Evolutionary conservation across 2,888 invertebrate genomes (phyloP).

Genomic region (Spisula subtruncata): DNA sequence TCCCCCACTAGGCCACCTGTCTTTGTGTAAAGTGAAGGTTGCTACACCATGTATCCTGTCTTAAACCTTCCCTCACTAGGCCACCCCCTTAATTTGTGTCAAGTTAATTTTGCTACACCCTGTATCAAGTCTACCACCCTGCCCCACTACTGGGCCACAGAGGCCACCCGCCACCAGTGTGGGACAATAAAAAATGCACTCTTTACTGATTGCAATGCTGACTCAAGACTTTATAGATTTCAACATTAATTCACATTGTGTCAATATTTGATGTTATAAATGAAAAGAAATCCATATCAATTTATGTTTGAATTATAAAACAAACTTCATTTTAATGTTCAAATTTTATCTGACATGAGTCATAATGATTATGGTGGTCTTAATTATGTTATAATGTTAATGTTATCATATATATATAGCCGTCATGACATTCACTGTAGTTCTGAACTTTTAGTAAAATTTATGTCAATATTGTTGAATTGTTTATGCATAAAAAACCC

Average conservation of each 20-base stretch:
- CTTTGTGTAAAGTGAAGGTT: too few relatives aligned
- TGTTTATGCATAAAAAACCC: background rate
- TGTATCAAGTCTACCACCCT: too few relatives aligned
- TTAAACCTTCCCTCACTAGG: too few relatives aligned
- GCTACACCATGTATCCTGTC: too few relatives aligned
- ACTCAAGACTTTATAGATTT: too few relatives aligned
- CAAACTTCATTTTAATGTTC: background rate
- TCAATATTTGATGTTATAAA: background rate
- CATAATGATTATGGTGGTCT: background rate
- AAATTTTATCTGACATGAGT: background rate
- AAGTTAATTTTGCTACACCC: too few relatives aligned
- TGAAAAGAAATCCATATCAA: background rate
- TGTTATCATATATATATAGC: background rate
- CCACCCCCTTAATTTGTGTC: too few relatives aligned
- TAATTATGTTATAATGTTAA: background rate
- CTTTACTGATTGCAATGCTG: too few relatives aligned
- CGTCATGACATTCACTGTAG: background rate
- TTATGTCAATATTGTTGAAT: constrained; percentile 1
- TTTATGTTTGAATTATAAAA: background rate
- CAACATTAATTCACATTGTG: background rate
- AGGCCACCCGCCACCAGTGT: too few relatives aligned
- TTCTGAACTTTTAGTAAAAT: background rate
- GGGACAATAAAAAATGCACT: too few relatives aligned
- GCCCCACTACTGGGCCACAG: too few relatives aligned
- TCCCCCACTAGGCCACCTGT: too few relatives aligned